Evolutionary conservation across 1,140 invertebrate genomes (phyloP), one percentile per base, ranked within the genome.

Genomic region (Drosophila aff.): DNA sequence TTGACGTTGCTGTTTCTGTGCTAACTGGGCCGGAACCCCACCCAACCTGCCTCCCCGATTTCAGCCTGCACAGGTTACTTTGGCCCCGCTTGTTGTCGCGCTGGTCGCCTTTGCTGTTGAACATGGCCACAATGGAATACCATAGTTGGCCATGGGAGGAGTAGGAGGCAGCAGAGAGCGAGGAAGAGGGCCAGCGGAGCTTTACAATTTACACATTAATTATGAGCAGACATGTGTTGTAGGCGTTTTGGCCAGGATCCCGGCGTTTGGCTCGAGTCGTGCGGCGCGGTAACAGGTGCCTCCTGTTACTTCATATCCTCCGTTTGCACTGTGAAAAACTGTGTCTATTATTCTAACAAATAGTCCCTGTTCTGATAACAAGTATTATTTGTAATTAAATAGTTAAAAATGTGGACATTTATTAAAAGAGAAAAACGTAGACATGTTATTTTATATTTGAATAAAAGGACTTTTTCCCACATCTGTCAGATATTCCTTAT

Each of bases 171-270:
- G 16, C 13, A 13, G n/a, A 36, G 21, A 52, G 15, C 38, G 7
- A 49, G 59, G 65, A 61, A 55, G 59, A 55, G 69, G 85, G 78
- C 55, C 61, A 81, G 81, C 81, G 75, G 66, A 82, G 85, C 85
- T 90, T 90, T 90, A 90, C 85, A 90, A 85, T 90, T 90, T 90
- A 90, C 85, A 90, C 85, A 90, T 90, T 90, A 90, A 90, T 90
- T 90, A 90, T 90, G 85, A 90, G 85, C 85, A 90, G 85, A 90
- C 81, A 90, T 90, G 85, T 90, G 85, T 90, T 90, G 85, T 84
- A 85, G 84, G 84, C 81, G 77, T 69, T 66, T 77, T 75, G 68
- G 79, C 49, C 61, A 49, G 44, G 50, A 40, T 49, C 49, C 66
- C 55, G 40, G 36, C 21, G 49, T 26, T 26, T 71, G 33, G 38